A percentile compares a stretch with the other conserved stretches of the same genome.
Evolutionary conservation across 37 sponge, comb jelly and placozoan species (phyloP).

Genomic region (Tethya wilhelma): DNA sequence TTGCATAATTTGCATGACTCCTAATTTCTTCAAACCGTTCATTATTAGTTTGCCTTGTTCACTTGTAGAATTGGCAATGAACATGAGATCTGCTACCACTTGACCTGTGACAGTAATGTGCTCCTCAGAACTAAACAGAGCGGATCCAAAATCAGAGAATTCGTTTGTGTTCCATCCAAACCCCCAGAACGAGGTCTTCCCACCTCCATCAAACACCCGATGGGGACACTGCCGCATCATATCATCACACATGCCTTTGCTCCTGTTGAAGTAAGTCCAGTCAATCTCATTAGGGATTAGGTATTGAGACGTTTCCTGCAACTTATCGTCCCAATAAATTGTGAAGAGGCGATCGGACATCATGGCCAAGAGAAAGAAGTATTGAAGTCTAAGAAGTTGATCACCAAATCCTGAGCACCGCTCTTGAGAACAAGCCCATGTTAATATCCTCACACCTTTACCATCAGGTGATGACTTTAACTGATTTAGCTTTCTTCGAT

Average conservation of each 20-base stretch:
- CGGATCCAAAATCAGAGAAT: constrained; percentile 1
- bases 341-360: constrained; percentile 48
- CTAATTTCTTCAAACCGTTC: constrained; percentile 5
- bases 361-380: constrained; percentile 35
- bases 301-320: neutral
- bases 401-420: constrained; percentile 51
- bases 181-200: constrained; percentile 15
- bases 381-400: constrained; percentile 20
- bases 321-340: constrained; percentile 38
- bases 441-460: constrained; percentile 30
- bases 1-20: constrained; percentile 1
- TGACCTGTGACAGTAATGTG: constrained; percentile 17
- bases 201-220: neutral
- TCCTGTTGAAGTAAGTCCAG: constrained; percentile 15
- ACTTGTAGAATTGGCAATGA: neutral
- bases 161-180: constrained; percentile 31
- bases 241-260: constrained; percentile 10
- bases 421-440: constrained; percentile 27
- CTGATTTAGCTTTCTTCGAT: constrained; percentile 2
- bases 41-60: neutral
- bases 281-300: constrained; percentile 31
- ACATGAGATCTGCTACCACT: neutral
- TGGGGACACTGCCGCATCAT: neutral
- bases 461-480: neutral
- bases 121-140: constrained; percentile 8